Evolutionary conservation across 1,140 invertebrate species (phyloP), one percentile per base, ranked within the genome.

Genomic region (Samia ricini): DNA sequence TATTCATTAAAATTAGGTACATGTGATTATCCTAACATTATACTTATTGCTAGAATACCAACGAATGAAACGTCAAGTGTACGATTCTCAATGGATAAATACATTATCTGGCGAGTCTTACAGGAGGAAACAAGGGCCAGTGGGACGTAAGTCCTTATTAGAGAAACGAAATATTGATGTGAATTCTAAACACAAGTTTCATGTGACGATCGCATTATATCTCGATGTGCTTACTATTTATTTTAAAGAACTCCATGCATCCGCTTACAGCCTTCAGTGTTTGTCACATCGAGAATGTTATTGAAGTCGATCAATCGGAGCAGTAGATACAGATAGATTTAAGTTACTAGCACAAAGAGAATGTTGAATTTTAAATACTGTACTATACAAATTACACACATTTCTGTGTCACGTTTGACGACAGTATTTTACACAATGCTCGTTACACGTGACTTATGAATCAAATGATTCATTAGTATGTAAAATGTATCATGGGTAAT

Each of bases 121-220:
- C 83, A 78, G 91, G 77, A 88, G 89, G 77, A 92, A 91, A 80
- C 90, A 91, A 71, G 86, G 77, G 65, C 77, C 78, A 26, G 71
- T 72, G 63, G 90, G 89, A 79, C 89, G 91, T 92, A 92, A 92
- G 91, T 91, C 79, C 72, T 74, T 56, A 62, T 71, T 79, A 79
- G 71, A 72, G 62, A 60, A 64, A 62, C 56, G 69, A 60, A n/a
- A 66, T 54, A 64, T 63, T 58, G 68, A 49, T 63, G 59, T 64
- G 23, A 68, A 52, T 72, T 60, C 60, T 66, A 71, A 24, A 33
- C 21, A 50, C 63, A 60, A 72, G 56, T 68, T 55, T 65, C 60
- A 76, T 69, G 76, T 76, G 77, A 82, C 78, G 81, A 79, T 80
- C 74, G 74, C 78, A 77, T 79, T 78, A 75, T 72, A 74, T 72